These are phyloP conservation scores for Choristoneura fumiferana DNA, from an alignment of 1,140 invertebrate genomes.

Conservation along the genomic window DNA sequence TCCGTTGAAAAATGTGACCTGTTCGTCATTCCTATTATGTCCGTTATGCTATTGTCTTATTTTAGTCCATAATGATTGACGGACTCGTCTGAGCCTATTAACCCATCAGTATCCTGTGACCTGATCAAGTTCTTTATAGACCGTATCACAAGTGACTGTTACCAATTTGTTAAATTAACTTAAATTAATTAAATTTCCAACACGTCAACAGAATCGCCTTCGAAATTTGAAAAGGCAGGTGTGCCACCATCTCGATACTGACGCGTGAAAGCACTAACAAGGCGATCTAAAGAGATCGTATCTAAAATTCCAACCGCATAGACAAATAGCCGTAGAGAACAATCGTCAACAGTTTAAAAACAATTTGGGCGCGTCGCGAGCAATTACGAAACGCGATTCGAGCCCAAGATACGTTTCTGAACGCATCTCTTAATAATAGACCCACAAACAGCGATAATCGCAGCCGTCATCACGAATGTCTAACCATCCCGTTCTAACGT, in stretches of 20 bases:
- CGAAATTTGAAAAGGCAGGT: conserved; percentile 15
- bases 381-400: conserved; percentile 69
- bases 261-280: conserved; percentile 19
- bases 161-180: background rate
- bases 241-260: background rate
- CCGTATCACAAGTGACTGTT: no score
- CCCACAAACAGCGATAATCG: conserved; percentile 58
- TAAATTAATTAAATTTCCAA: conserved; percentile 2
- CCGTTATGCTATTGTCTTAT: no score
- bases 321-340: conserved; percentile 73
- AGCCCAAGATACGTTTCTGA: conserved; percentile 53
- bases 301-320: conserved; percentile 53
- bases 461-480: conserved; percentile 51
- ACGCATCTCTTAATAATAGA: conserved; percentile 74
- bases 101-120: no score
- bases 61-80: no score
- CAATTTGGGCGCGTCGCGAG: conserved; percentile 69
- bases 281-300: conserved; percentile 41
- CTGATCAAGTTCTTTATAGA: no score
- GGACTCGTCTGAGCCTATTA: no score
- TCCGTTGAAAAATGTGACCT: no score
- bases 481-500: conserved; percentile 38
- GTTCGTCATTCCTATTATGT: no score
- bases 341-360: conserved; percentile 73
- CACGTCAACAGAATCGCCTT: background rate